phyloP scores from a whole-genome alignment of 2,797 vertebrate genomes.

The Rhadinocentrus ornatus region DNA sequence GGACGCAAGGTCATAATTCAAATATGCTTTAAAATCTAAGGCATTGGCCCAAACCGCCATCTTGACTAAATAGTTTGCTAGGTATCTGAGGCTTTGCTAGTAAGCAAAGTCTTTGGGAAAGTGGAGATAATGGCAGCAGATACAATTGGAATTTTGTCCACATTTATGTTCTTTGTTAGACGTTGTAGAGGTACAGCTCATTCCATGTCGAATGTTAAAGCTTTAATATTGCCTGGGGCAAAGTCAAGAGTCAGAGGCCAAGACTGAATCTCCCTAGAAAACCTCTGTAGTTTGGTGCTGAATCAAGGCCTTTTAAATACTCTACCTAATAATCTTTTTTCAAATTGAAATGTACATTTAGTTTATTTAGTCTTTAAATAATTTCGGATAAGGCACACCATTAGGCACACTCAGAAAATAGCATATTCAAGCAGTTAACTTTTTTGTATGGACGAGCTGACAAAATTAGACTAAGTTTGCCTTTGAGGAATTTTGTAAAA shows the following conservation, averaged over 20 bases:
- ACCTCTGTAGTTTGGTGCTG: conserved; percentile 10
- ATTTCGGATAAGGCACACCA: not conserved
- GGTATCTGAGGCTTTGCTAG: not conserved
- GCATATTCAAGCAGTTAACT: not conserved
- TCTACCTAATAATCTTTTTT: conserved; percentile 20
- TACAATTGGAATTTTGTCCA: conserved; percentile 15
- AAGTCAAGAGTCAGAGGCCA: conserved; percentile 9
- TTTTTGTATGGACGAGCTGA: not conserved
- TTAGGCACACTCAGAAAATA: not conserved
- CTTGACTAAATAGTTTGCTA: conserved; percentile 16
- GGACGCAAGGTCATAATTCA: conserved; percentile 45
- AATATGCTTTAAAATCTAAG: conserved; percentile 46
- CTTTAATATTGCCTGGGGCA: conserved; percentile 13
- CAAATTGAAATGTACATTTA: not conserved
- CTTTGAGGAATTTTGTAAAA: not conserved
- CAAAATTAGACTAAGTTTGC: not conserved
- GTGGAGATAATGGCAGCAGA: conserved; percentile 7
- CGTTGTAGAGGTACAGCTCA: conserved; percentile 33
- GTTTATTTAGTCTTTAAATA: not conserved
- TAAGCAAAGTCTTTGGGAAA: conserved; percentile 13
- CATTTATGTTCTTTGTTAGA: conserved; percentile 33
- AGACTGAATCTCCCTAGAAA: conserved; percentile 4
- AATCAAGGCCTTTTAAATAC: conserved; percentile 36
- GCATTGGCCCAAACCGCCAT: conserved; percentile 45
- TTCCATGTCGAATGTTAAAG: conserved; percentile 29